Conservation (phyloP, 2,888 invertebrate genomes). For the Piscicola geometra region DNA sequence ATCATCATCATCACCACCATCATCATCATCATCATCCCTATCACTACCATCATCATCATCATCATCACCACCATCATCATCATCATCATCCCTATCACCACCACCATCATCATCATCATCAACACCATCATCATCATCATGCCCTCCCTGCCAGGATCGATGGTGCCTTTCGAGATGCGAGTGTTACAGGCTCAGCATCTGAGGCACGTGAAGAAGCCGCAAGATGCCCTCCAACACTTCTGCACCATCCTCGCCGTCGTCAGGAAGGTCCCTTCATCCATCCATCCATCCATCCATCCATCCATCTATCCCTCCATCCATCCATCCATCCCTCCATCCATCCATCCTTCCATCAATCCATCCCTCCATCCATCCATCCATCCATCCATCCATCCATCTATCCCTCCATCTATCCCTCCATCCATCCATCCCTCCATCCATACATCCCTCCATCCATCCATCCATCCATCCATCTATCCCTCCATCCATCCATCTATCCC, state of each 20-base stretch:
- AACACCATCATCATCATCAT: conserved; percentile 19
- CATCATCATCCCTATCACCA: conserved; percentile 26
- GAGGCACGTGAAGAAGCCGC: background rate
- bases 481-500: background rate
- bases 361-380: too few species aligned
- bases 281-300: too few species aligned
- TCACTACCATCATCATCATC: conserved; percentile 17
- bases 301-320: background rate
- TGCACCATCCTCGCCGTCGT: background rate
- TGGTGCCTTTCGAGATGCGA: conserved; percentile 5
- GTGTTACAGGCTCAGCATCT: conserved; percentile 5
- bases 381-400: conserved; percentile 2
- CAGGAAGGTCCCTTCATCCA: background rate
- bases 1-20: conserved; percentile 29
- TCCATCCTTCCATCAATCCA: background rate
- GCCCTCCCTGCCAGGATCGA: background rate
- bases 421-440: too few species aligned
- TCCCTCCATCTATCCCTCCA: background rate
- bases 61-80: conserved; percentile 22
- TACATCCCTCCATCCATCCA: too few species aligned
- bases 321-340: conserved; percentile 8
- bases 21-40: conserved; percentile 26
- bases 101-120: conserved; percentile 29
- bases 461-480: conserved; percentile 7
- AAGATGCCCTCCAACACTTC: background rate